Evolutionary conservation across 37 sponge, comb jelly and placozoan genomes (phyloP).

Genomic region (Oscarella lobularis): DNA sequence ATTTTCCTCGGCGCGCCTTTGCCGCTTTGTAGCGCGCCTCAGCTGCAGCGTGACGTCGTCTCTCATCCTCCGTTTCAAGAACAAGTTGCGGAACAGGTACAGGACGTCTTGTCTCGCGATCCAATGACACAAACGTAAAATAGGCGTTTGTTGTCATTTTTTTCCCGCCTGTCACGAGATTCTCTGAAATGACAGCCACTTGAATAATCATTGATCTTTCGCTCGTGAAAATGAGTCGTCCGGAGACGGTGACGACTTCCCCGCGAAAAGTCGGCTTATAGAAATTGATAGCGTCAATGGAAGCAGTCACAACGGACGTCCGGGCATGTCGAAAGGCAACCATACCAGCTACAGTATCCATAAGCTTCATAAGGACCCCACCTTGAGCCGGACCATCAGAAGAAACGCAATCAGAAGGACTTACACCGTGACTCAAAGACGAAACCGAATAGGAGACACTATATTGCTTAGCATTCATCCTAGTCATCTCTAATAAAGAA

Average conservation of each 20-base stretch:
- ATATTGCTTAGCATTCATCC: background rate
- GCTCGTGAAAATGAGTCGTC: constrained; percentile 41
- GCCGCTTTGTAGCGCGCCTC: too few relatives aligned
- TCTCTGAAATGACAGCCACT: constrained; percentile 42
- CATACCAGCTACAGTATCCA: constrained; percentile 73
- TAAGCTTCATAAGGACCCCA: constrained; percentile 82
- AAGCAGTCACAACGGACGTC: constrained; percentile 55
- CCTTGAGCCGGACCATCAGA: constrained; percentile 34
- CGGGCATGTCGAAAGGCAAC: constrained; percentile 52
- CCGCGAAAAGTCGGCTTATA: constrained; percentile 47
- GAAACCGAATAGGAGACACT: background rate
- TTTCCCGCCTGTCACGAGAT: constrained; percentile 12
- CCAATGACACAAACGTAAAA: constrained; percentile 76
- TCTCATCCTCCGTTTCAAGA: constrained; percentile 31
- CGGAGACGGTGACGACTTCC: constrained; percentile 57
- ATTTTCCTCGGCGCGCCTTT: too few relatives aligned
- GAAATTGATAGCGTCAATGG: constrained; percentile 76
- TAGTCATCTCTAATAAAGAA: too few relatives aligned
- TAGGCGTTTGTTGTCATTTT: constrained; percentile 55
- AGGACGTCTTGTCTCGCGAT: constrained; percentile 17
- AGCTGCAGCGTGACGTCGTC: too few relatives aligned
- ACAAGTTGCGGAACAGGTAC: constrained; percentile 35
- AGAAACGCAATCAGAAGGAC: constrained; percentile 59
- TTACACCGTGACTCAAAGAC: constrained; percentile 24
- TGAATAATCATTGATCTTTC: constrained; percentile 54